These are phyloP conservation scores for Loxodonta africana DNA, from an alignment of 2,113 vertebrate genomes.

Conservation along the genomic window DNA sequence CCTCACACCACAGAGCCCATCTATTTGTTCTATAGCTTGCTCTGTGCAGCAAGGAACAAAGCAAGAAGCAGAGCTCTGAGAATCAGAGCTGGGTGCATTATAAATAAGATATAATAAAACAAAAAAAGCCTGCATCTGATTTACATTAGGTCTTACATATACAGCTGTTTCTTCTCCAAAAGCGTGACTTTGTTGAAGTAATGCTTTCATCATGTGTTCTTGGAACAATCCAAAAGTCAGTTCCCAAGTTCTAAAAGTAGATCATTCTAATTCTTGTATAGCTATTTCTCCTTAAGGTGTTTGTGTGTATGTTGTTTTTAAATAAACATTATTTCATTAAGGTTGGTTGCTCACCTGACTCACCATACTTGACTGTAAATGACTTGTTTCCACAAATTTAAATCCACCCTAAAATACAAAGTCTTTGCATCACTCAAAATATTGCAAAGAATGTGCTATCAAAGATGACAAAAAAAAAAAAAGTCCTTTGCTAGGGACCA, in stretches of 20 bases:
- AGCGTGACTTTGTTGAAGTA: not conserved
- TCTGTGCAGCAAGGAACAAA: not conserved
- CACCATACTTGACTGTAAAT: not conserved
- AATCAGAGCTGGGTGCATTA: not conserved
- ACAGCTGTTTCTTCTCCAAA: constrained; percentile 2
- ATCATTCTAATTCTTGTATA: not conserved
- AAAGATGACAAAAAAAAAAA: not conserved
- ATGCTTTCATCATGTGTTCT: not conserved
- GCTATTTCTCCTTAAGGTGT: not conserved
- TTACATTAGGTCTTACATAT: not conserved
- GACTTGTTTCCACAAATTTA: constrained; percentile 35
- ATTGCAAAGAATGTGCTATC: not conserved
- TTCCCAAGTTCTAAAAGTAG: not conserved
- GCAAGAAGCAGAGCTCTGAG: not conserved
- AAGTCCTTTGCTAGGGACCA: not conserved
- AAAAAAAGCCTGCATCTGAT: not conserved
- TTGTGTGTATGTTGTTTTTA: not conserved
- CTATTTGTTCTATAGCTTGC: not conserved
- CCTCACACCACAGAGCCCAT: not conserved
- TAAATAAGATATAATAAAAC: not conserved
- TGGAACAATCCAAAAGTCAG: constrained; percentile 37
- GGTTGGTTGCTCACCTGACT: not conserved
- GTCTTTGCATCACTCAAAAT: not conserved
- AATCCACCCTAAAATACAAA: not conserved
- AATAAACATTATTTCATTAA: constrained; percentile 32